phyloP scores from a whole-genome alignment of 2,113 vertebrate species.

The Alligator sinensis region DNA sequence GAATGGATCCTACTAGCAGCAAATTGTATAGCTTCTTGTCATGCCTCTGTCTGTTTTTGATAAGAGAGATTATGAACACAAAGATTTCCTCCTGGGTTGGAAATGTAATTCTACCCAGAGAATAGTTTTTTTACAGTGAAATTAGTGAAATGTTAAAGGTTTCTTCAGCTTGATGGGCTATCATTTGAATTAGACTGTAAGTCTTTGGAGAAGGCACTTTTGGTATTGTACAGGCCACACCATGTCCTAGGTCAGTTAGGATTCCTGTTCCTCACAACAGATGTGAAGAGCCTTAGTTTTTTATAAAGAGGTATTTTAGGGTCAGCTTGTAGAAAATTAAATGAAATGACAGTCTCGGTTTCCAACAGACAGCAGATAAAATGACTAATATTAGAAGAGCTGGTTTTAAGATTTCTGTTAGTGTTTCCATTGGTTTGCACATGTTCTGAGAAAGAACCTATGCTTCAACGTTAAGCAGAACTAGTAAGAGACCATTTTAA shows the following conservation, averaged over 20 bases:
- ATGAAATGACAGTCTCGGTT: not conserved
- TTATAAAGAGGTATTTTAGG: conserved; percentile 46
- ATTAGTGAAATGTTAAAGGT: conserved; percentile 7
- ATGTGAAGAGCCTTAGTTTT: not conserved
- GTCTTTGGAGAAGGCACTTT: not conserved
- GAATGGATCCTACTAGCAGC: conserved; percentile 16
- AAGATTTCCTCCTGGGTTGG: conserved; percentile 3
- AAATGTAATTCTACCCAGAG: not conserved
- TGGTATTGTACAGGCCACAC: not conserved
- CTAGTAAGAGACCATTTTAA: conserved; percentile 55
- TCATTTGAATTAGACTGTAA: not conserved
- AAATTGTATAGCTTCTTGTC: conserved; percentile 11
- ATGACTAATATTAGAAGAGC: conserved; percentile 47
- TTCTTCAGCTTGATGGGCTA: not conserved
- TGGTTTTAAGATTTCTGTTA: conserved; percentile 62
- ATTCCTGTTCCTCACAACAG: not conserved
- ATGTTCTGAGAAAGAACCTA: conserved; percentile 62
- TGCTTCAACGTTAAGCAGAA: conserved; percentile 55
- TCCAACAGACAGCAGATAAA: conserved; percentile 37
- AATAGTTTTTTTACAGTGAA: not conserved
- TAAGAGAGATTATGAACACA: conserved; percentile 19
- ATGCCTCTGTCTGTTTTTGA: conserved; percentile 8
- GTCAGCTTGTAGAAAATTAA: conserved; percentile 39
- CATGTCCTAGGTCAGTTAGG: not conserved
- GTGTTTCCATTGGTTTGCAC: conserved; percentile 65